Evolutionary conservation across 1,140 invertebrate species (phyloP), one percentile per base, ranked within the genome.

Genomic region (Nasonia vitripennis): DNA sequence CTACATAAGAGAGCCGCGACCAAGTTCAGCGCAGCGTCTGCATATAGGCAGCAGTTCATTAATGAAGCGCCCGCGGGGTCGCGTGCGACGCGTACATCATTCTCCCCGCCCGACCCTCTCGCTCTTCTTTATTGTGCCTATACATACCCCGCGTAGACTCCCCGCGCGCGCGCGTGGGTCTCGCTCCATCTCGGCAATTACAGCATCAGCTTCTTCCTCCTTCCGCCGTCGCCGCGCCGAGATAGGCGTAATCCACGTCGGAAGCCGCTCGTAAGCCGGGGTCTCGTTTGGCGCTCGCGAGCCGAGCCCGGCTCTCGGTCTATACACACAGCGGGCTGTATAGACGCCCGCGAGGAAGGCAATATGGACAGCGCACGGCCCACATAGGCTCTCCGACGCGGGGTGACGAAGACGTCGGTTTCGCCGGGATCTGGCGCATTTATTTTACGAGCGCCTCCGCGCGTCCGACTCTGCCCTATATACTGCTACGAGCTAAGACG

Each of bases 191-290:
- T 27, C 78, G 70, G 70, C 78, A 85, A 80, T 85, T 80, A 80
- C 74, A 79, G 27, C 68, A 55, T 70, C 75, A 73, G 67, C 31
- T 20, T 41, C 14, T 20, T 34, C 48, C 27, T 17, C 67, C 41
- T 41, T 81, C n/a, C 68, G 55, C 6, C 62, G 62, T 6, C 34
- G 20, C 34, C 20, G 37, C n/a, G 48, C 9, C 20, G 27, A 84
- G 37, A 79, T 84, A 79, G 83, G 51, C 78, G 83, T 75, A 85
- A 85, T 85, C 83, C 70, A 71, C 20, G 83, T 85, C 70, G 83
- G 83, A 85, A 85, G 78, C 45, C 51, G 62, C 67, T 80, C 77
- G 78, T 75, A 81, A 85, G 83, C 70, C 31, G 17, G 41, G 20
- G 45, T 71, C 74, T 84, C 74, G 74, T 83, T 70, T 82, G 67